Percentiles rank a stretch among this genome's conserved stretches.
Conservation (phyloP, 2,113 vertebrate species). For the Antechinus stuartii region DNA sequence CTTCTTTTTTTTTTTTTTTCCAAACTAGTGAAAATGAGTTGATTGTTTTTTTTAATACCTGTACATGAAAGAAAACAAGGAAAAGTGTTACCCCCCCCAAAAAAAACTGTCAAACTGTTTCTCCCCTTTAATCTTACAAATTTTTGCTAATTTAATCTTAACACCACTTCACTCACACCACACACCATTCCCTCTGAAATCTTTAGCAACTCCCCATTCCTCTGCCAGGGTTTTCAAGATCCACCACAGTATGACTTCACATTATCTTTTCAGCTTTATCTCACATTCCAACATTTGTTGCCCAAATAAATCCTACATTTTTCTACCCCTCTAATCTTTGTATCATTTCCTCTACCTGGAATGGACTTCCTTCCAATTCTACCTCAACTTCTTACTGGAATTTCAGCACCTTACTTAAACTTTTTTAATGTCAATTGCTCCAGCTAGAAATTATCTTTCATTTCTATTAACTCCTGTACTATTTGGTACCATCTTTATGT, state of each 20-base stretch:
- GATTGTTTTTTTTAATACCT: not conserved
- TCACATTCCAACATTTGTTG: not conserved
- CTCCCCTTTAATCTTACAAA: not conserved
- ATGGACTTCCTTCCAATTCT: not conserved
- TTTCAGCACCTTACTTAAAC: not conserved
- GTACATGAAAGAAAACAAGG: not conserved
- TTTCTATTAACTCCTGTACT: not conserved
- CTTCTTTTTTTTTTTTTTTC: not conserved
- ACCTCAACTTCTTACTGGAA: too few species aligned
- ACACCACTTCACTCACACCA: not conserved
- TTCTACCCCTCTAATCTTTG: not conserved
- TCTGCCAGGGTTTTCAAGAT: not conserved
- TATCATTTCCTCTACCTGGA: not conserved
- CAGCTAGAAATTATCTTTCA: too few species aligned
- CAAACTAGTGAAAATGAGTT: not conserved
- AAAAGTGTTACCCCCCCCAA: accelerated
- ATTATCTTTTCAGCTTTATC: not conserved
- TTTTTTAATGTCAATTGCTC: not conserved
- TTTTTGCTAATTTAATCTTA: not conserved
- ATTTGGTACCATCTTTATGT: not conserved
- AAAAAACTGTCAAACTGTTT: not conserved
- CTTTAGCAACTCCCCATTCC: accelerated
- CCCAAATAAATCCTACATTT: too few species aligned
- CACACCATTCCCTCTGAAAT: not conserved
- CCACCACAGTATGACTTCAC: not conserved